Evolutionary conservation across 2,113 vertebrate genomes (phyloP).

Genomic region (Scomber scombrus): DNA sequence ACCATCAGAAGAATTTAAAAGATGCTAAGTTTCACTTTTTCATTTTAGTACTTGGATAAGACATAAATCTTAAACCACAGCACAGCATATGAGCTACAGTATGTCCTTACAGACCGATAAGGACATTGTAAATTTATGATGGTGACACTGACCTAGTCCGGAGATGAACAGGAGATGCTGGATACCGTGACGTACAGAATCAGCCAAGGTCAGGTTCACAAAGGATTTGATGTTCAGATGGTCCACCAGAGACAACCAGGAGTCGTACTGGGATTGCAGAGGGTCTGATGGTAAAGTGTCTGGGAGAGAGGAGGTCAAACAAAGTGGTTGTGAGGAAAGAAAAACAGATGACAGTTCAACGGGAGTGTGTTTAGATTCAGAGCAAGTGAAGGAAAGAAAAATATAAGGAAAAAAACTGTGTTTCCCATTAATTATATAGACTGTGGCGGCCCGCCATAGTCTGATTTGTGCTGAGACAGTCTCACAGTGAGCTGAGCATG

Average conservation of each 20-base stretch:
- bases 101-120: neutral
- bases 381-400: constrained; percentile 6
- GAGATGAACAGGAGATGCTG: constrained; percentile 95
- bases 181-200: constrained; percentile 89
- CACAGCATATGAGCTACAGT: neutral
- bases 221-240: constrained; percentile 94
- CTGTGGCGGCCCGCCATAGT: no score
- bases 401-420: neutral
- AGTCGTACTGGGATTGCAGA: constrained; percentile 89
- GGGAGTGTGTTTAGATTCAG: neutral
- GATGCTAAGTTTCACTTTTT: no score
- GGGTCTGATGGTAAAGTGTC: constrained; percentile 90
- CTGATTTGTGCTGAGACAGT: no score
- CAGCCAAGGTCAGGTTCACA: constrained; percentile 89
- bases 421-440: no score
- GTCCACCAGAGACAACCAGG: constrained; percentile 92
- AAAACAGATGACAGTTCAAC: neutral
- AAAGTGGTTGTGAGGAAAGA: neutral
- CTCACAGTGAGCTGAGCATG: no score
- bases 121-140: neutral
- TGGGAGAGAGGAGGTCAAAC: constrained; percentile 48
- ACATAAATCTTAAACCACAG: no score
- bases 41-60: no score
- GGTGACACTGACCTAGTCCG: constrained; percentile 88
- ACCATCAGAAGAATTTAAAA: no score